phyloP scores from a whole-genome alignment of 2,888 invertebrate species.

The Agrilus biguttatus region DNA sequence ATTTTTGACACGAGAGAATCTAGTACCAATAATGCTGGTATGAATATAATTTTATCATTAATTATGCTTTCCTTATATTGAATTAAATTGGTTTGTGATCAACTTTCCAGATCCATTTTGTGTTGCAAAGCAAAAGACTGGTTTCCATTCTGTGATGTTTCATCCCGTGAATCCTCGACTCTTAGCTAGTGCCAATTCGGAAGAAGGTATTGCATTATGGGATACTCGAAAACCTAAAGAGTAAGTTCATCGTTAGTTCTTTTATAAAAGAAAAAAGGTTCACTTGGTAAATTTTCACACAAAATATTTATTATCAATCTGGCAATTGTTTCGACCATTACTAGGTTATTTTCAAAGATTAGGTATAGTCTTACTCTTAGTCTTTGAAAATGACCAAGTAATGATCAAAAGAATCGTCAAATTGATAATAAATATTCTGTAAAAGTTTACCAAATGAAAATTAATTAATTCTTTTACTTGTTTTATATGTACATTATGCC shows the following conservation, averaged over 20 bases:
- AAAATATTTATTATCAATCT: too few relatives aligned
- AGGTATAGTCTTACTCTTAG: too few relatives aligned
- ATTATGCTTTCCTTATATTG: neutral
- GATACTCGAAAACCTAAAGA: constrained; percentile 70
- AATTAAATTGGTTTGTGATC: neutral
- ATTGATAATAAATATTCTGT: too few relatives aligned
- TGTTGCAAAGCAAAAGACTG: constrained; percentile 51
- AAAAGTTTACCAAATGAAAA: too few relatives aligned
- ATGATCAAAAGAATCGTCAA: too few relatives aligned
- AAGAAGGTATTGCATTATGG: constrained; percentile 81
- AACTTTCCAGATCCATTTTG: constrained; percentile 42
- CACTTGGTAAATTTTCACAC: too few relatives aligned
- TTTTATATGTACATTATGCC: too few relatives aligned
- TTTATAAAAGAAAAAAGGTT: too few relatives aligned
- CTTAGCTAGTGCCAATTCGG: constrained; percentile 78
- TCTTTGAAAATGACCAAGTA: too few relatives aligned
- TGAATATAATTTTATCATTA: neutral
- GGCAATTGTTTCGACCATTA: too few relatives aligned
- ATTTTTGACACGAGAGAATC: constrained; percentile 71
- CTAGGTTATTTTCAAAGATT: too few relatives aligned
- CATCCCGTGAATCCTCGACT: constrained; percentile 72
- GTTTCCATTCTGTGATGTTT: constrained; percentile 93
- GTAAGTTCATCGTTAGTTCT: constrained; percentile 53
- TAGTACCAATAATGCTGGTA: constrained; percentile 1
- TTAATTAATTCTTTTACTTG: too few relatives aligned